Evolutionary conservation across 2,888 invertebrate species (phyloP).

Genomic region (Cyrtodaria siliqua): DNA sequence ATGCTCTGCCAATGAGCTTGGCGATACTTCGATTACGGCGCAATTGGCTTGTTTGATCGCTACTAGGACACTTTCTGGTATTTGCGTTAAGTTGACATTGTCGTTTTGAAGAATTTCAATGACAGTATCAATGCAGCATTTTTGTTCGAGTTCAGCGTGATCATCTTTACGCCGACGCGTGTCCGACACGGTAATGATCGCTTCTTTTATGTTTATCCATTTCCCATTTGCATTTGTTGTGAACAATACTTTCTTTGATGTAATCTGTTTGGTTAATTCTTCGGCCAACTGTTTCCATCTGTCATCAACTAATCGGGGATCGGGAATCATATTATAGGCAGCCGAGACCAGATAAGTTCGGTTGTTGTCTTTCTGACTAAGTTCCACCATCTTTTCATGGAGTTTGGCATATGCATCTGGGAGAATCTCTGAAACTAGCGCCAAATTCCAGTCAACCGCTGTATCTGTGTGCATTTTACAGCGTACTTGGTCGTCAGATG

Average conservation of each 20-base stretch:
- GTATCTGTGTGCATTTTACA: slow-evolving; percentile 23
- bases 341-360: neutral
- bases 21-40: neutral
- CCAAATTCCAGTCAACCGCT: slow-evolving; percentile 41
- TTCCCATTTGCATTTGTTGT: slow-evolving; percentile 40
- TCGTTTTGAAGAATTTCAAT: neutral
- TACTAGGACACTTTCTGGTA: neutral
- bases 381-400: slow-evolving; percentile 6
- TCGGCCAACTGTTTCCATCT: slow-evolving; percentile 26
- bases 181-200: slow-evolving; percentile 18
- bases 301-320: neutral
- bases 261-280: slow-evolving; percentile 10
- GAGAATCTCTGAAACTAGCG: slow-evolving; percentile 23
- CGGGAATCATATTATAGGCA: slow-evolving; percentile 29
- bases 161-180: no score
- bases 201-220: slow-evolving; percentile 42
- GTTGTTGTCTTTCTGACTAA: slow-evolving; percentile 3
- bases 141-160: no score
- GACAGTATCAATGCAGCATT: neutral
- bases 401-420: no score
- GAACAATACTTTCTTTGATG: slow-evolving; percentile 19
- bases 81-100: neutral
- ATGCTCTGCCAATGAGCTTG: neutral
- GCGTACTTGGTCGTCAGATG: slow-evolving; percentile 25
- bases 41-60: neutral